Evolutionary conservation across 2,888 invertebrate species (phyloP).

Genomic region (Operophtera brumata): DNA sequence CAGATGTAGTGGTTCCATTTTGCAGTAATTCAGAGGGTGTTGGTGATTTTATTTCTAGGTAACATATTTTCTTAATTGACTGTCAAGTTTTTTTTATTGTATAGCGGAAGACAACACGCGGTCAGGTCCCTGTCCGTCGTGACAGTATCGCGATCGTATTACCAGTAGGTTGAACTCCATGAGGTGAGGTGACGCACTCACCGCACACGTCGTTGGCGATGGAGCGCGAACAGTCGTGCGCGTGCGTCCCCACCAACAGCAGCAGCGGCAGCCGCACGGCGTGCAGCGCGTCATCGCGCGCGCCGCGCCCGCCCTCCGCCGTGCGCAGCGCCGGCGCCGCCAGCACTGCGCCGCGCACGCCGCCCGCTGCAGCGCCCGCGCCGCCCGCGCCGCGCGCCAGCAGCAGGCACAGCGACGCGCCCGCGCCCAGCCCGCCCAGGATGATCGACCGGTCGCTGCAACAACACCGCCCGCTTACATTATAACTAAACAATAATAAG

Average conservation of each 20-base stretch:
- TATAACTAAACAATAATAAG: too few species aligned
- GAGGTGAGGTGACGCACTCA: slow-evolving; percentile 52
- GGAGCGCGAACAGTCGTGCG: slow-evolving; percentile 66
- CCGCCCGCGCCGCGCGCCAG: slow-evolving; percentile 41
- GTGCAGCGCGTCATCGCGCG: slow-evolving; percentile 82
- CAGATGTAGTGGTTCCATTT: too few species aligned
- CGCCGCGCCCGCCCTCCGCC: slow-evolving; percentile 83
- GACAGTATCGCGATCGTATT: too few species aligned
- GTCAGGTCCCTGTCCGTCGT: too few species aligned
- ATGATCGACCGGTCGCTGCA: slow-evolving; percentile 31
- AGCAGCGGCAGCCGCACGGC: slow-evolving; percentile 50
- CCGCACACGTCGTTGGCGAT: slow-evolving; percentile 59
- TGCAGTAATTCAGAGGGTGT: too few species aligned
- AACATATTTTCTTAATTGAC: too few species aligned
- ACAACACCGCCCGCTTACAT: too few species aligned
- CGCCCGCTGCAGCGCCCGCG: slow-evolving; percentile 35
- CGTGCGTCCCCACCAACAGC: slow-evolving; percentile 43
- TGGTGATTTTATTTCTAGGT: too few species aligned
- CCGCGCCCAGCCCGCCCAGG: slow-evolving; percentile 34
- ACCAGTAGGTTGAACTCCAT: too few species aligned
- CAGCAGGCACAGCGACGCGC: slow-evolving; percentile 49
- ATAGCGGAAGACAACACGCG: too few species aligned
- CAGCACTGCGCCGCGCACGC: slow-evolving; percentile 81
- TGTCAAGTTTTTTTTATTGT: too few species aligned
- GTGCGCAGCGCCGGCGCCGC: slow-evolving; percentile 85